These are phyloP conservation scores for Drosophila quadrilineata DNA, from an alignment of 1,140 invertebrate species.

Conservation along the genomic window DNA sequence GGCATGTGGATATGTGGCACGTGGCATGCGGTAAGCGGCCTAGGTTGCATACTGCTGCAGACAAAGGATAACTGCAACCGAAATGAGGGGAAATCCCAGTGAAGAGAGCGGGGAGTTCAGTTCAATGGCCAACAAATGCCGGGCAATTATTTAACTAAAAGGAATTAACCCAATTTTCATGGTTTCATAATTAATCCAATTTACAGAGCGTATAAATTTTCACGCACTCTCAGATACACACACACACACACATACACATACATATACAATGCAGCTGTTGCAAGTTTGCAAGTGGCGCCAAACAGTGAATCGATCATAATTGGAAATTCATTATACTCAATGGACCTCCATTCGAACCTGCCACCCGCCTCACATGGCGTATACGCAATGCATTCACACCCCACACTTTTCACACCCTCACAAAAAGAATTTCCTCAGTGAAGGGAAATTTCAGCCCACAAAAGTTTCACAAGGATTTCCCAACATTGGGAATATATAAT, in stretches of 20 bases:
- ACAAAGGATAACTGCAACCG: slow-evolving; percentile 4
- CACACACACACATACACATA: too few relatives aligned
- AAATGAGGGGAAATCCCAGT: slow-evolving; percentile 2
- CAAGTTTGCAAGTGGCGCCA: not conserved
- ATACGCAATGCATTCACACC: slow-evolving; percentile 20
- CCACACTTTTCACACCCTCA: too few relatives aligned
- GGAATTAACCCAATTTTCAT: slow-evolving; percentile 75
- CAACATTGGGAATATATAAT: too few relatives aligned
- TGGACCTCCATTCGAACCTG: slow-evolving; percentile 24
- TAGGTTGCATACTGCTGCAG: not conserved
- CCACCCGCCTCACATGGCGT: slow-evolving; percentile 7
- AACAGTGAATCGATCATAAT: slow-evolving; percentile 56
- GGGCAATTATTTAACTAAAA: slow-evolving; percentile 66
- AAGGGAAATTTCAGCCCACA: too few relatives aligned
- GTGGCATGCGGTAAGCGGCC: not conserved
- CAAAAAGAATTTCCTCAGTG: too few relatives aligned
- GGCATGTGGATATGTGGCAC: too few relatives aligned
- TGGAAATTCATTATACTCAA: slow-evolving; percentile 74
- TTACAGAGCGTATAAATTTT: slow-evolving; percentile 58
- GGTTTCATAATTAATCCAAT: slow-evolving; percentile 78
- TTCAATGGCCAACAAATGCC: slow-evolving; percentile 42
- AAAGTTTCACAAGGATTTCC: too few relatives aligned
- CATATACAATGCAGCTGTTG: not conserved
- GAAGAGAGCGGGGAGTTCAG: not conserved
- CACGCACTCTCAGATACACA: not conserved